Evolutionary conservation across 2,113 vertebrate species (phyloP), one percentile per base, ranked within the genome.

Genomic region (Aegypius monachus): DNA sequence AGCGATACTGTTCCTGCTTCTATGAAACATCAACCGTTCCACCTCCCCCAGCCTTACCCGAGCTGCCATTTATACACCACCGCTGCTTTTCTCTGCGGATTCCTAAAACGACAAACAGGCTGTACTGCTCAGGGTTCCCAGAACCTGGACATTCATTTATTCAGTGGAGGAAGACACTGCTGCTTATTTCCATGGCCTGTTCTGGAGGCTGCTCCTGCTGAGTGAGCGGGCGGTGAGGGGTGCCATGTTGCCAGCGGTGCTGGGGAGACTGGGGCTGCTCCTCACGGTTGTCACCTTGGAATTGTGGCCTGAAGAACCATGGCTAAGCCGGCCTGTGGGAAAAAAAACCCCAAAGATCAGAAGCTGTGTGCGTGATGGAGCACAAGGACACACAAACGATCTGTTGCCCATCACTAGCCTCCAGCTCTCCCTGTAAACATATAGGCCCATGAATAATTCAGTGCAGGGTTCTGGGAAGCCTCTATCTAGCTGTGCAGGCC

Each of bases 101-200:
- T 86, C 96, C 96, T 95, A 94, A 96, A 97, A 96, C 5, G 80
- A 98, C 95, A 95, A 72, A 81, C 0, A 47, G 96, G 96, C 86
- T 67, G 94, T 25, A 72, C 40, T 71, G 96, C 90, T 90, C 70
- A 53, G 85, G 67, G 36, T 74, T 97, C 95, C 77, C 27, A 81
- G 82, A 95, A 91, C 55, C 81, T 78, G 93, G 80, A 65, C 2
- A 17, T 34, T 86, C 62, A 5, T 97, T 97, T 97, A 96, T 97
- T 97, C 45, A 56, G 61, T 27, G 43, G 77, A 42, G 73, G n/a
- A 59, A 86, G 83, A 74, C 63, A 40, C 9, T 2, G 32, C 58
- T 73, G 88, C 70, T 97, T 98, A 99, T 98, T 99, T 99, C 99
- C 99, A 99, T 2, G 99, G 99, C 84, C 98, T 98, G 82, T 63